A percentile compares a stretch with the other conserved stretches of the same genome.
These are phyloP conservation scores for Rhabdornis inornatus DNA, from an alignment of 2,113 vertebrate genomes.

Conservation along the genomic window DNA sequence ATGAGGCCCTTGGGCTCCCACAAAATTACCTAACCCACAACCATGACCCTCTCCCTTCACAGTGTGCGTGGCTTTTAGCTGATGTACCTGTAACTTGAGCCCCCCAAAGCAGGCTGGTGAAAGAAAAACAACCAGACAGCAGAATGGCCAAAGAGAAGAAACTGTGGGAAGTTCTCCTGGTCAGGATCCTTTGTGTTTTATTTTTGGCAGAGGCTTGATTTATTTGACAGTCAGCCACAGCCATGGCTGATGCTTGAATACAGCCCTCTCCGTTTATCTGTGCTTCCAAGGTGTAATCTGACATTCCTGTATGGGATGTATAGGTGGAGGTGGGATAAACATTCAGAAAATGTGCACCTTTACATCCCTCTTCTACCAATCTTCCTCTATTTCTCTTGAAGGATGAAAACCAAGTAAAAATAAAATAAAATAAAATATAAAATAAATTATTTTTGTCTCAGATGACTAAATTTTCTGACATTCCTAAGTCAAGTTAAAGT, in stretches of 20 bases:
- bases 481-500: background rate
- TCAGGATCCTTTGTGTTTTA: background rate
- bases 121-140: background rate
- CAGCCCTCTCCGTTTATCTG: background rate
- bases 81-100: background rate
- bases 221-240: background rate
- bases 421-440: background rate
- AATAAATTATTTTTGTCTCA: background rate
- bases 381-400: background rate
- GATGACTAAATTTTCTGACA: background rate
- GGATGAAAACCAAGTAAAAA: background rate
- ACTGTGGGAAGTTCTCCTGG: background rate
- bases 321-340: background rate
- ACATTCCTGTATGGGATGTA: background rate
- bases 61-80: accelerated
- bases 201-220: background rate
- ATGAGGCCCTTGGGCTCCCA: background rate
- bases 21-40: background rate
- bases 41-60: background rate
- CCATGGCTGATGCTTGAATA: accelerated
- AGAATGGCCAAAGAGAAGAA: background rate
- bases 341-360: background rate
- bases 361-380: background rate
- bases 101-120: background rate
- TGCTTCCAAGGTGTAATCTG: background rate